Conservation (phyloP, 2,113 vertebrate species). For the Oryzias woworae region DNA sequence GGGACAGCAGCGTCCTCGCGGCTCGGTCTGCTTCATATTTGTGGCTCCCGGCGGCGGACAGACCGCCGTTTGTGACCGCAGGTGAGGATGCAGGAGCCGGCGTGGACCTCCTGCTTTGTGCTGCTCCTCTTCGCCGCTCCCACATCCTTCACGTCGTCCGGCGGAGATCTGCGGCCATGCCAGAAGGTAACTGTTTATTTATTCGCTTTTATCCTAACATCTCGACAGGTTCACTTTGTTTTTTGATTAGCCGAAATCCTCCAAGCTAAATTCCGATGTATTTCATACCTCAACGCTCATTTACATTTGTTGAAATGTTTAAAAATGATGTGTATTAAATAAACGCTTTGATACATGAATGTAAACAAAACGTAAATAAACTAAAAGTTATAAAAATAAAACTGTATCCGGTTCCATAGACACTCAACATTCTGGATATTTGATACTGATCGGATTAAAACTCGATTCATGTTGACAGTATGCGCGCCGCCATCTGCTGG, state of each 20-base stretch:
- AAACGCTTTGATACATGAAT: no score
- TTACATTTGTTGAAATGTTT: no score
- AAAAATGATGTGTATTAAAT: no score
- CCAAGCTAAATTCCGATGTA: no score
- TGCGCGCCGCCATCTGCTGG: constrained; percentile 28
- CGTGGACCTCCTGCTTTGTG: constrained; percentile 32
- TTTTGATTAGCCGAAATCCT: no score
- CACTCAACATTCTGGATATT: background rate
- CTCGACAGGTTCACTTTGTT: no score
- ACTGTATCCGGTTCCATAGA: background rate
- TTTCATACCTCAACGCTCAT: no score
- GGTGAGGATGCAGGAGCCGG: constrained; percentile 56
- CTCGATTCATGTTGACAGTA: constrained; percentile 21
- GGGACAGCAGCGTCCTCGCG: background rate
- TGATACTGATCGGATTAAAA: constrained; percentile 39
- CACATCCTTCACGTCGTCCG: constrained; percentile 25
- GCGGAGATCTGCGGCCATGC: constrained; percentile 56
- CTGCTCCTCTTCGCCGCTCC: constrained; percentile 52
- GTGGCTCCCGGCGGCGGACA: constrained; percentile 37
- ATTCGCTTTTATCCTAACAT: background rate
- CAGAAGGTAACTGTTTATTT: constrained; percentile 50
- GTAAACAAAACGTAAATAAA: background rate
- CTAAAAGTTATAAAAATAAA: background rate
- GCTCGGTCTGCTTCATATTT: constrained; percentile 29
- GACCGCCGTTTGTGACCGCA: constrained; percentile 37